Evolutionary conservation across 1,140 invertebrate species (phyloP), one percentile per base, ranked within the genome.

Genomic region (Zaprionus lachaisei): DNA sequence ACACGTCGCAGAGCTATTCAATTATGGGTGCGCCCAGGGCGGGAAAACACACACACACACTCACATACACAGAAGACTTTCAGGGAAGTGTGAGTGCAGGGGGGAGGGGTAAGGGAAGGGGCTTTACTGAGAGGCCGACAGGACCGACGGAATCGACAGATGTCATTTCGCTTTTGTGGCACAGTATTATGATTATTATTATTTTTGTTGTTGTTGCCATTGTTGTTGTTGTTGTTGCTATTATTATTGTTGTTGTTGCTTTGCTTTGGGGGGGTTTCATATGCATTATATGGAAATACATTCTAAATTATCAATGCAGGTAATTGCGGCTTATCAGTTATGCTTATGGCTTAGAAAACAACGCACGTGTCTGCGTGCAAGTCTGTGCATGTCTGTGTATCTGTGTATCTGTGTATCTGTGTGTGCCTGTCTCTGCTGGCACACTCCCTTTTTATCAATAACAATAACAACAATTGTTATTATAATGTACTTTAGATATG

Each of bases 321-420:
- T 90, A 90, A 90, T 90, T 90, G 85, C 85, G 85, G 85, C 85
- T 90, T 90, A 90, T 90, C 85, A 90, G 85, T 90, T 90, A 90
- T 90, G 85, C 86, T 90, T 62, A 85, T 71, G 79, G 81, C 85
- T 82, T 81, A 85, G 58, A 72, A 61, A 67, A 77, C 78, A 63
- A 71, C 63, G 67, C 64, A 66, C 49, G 62, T 78, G 44, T n/a
- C 65, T 71, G 57, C 17, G 37, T 20, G 54, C 77, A 70, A 22
- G 56, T 60, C 7, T 49, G 54, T 37, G 51, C 56, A 67, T 49
- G 76, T 80, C 34, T 22, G 1, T 37, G n/a, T 37, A 62, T 64
- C n/a, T n/a, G n/a, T n/a, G n/a, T n/a, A 44, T 64, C 22, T 31
- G 65, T 17, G 34, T 24, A 38, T 37, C 41, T 31, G 14, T 61